Evolutionary conservation across 2,888 invertebrate species (phyloP).

Genomic region (Macroteleia sp.): DNA sequence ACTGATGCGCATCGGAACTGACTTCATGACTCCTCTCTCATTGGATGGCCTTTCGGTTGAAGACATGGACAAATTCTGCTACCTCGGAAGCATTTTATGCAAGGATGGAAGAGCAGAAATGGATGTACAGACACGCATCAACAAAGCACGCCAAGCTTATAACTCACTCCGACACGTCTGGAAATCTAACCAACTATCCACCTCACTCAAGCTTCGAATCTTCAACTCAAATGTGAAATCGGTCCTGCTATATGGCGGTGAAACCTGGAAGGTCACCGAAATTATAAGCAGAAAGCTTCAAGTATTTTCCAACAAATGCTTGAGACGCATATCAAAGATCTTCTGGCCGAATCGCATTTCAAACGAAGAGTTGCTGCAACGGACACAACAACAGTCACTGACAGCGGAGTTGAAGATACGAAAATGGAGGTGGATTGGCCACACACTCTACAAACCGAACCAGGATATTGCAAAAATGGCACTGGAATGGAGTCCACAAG

Average conservation of each 20-base stretch:
- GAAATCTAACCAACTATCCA: background rate
- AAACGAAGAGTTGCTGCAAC: background rate
- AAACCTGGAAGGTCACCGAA: conserved; percentile 9
- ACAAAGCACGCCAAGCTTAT: background rate
- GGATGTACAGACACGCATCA: background rate
- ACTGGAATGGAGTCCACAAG: too few species aligned
- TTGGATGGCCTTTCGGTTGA: background rate
- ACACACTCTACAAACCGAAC: too few species aligned
- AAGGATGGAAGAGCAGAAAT: background rate
- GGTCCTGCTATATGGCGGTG: conserved; percentile 5
- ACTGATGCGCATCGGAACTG: conserved; percentile 14
- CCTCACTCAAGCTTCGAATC: background rate
- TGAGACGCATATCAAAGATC: conserved; percentile 3
- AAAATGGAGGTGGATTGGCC: conserved; percentile 16
- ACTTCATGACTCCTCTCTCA: background rate
- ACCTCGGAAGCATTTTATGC: conserved; percentile 1
- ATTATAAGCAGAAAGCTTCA: background rate
- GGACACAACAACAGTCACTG: background rate
- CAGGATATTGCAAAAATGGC: too few species aligned
- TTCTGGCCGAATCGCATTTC: conserved; percentile 11
- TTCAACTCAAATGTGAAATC: conserved; percentile 1
- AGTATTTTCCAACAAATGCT: conserved; percentile 2
- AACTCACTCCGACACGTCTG: background rate
- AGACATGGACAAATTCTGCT: background rate
- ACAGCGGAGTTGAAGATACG: background rate